A percentile compares a stretch with the other conserved stretches of the same genome.
phyloP scores from a whole-genome alignment of 2,888 invertebrate species.

The Platynereis dumerilii region DNA sequence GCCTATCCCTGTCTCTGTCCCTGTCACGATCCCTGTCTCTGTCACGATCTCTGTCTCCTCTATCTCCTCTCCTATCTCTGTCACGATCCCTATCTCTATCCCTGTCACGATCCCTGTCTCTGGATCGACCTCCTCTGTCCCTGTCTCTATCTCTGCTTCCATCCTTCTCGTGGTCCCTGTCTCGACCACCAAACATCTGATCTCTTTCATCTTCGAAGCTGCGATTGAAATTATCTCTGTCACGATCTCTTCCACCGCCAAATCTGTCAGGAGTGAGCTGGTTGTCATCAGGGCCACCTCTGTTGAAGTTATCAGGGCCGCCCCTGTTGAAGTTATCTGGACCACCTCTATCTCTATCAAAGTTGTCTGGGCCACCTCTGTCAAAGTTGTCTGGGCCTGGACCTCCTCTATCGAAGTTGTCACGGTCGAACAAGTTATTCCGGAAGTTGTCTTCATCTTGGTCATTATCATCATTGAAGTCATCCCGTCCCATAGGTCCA shows the following conservation, averaged over 20 bases:
- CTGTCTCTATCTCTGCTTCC: constrained; percentile 14
- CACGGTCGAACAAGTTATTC: neutral
- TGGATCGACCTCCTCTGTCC: neutral
- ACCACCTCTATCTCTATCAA: constrained; percentile 5
- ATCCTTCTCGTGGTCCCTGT: constrained; percentile 1
- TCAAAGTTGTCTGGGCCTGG: constrained; percentile 5
- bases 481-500: neutral
- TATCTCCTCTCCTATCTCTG: neutral
- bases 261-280: neutral
- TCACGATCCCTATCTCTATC: neutral
- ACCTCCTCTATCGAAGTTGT: neutral
- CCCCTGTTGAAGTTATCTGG: neutral
- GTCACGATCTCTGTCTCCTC: constrained; percentile 4
- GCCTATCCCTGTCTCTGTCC: constrained; percentile 7
- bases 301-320: neutral
- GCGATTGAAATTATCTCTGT: neutral
- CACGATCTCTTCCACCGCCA: neutral
- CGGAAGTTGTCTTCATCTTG: neutral
- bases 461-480: constrained; percentile 5
- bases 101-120: neutral
- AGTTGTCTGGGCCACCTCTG: neutral
- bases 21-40: constrained; percentile 7
- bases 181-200: neutral
- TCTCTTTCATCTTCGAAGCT: neutral
- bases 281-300: constrained; percentile 4